Evolutionary conservation across 2,888 invertebrate species (phyloP).

Genomic region (Chrysolina oricalcia): DNA sequence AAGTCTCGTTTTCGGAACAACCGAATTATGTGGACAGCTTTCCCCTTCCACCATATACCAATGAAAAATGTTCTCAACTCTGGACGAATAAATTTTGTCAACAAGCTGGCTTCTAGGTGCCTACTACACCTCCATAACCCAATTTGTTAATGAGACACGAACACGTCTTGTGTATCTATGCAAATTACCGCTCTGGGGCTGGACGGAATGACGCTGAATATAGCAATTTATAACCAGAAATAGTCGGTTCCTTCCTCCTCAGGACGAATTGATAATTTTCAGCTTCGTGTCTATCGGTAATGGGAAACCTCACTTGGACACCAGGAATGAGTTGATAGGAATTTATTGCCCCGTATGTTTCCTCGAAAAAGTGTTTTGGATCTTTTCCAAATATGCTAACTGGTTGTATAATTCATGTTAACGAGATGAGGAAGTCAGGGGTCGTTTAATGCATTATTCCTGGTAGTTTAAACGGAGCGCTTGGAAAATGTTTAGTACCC

Average conservation of each 20-base stretch:
- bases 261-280: conserved; percentile 13
- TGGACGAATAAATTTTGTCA: not conserved
- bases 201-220: conserved; percentile 5
- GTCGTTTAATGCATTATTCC: conserved; percentile 17
- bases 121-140: conserved; percentile 23
- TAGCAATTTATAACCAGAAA: conserved; percentile 24
- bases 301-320: not conserved
- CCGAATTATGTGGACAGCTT: not conserved
- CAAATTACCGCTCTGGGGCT: conserved; percentile 29
- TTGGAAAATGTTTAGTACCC: conserved; percentile 10
- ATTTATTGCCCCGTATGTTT: conserved; percentile 3
- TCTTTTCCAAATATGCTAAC: conserved; percentile 12
- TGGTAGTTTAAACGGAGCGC: conserved; percentile 6
- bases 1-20: not conserved
- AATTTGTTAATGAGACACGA: conserved; percentile 34
- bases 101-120: not conserved
- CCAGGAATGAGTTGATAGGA: not conserved
- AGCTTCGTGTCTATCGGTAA: conserved; percentile 16
- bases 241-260: not conserved
- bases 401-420: conserved; percentile 10
- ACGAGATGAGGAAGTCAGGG: conserved; percentile 11
- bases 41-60: not conserved
- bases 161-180: conserved; percentile 28
- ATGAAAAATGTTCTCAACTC: not conserved
- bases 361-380: not conserved